Evolutionary conservation across 2,797 vertebrate genomes (phyloP), one percentile per base, ranked within the genome.

Genomic region (Tokudaia muenninki): DNA sequence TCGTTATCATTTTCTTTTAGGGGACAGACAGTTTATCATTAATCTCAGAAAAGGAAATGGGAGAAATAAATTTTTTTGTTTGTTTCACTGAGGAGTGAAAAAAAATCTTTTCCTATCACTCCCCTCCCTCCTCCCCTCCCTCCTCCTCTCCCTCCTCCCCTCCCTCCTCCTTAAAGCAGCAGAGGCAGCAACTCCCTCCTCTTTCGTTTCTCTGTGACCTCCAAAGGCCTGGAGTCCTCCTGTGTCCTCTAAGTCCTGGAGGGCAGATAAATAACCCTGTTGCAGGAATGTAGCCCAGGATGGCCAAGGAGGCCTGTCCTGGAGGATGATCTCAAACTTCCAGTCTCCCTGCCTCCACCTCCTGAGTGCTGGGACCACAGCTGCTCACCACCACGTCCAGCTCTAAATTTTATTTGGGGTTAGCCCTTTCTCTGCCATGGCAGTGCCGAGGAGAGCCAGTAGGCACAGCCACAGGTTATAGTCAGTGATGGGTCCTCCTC

Each of bases 11-110:
- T 99, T 98, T 98, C 99, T 99, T 99, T 99, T 99, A 98, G 98
- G 98, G 99, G 99, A 99, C 99, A 98, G 99, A 98, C 98, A 94
- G 98, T 99, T 99, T 99, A 99, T 99, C 99, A 96, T 99, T 98
- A 98, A 99, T 99, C 99, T 99, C 78, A 16, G 97, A 75, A 67
- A 96, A 96, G 97, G 90, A 98, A 98, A 98, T 98, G 92, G 98
- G 93, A 98, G 98, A 98, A 99, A 98, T 98, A 96, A 98, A 98
- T 93, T 96, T 98, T 98, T 96, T 94, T 87, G 90, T 22, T 22
- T 96, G 96, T 11, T 19, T 90, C 91, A 34, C 41, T 80, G 86
- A 94, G 87, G 95, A 96, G 70, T 21, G 17, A 81, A 61, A 89
- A 89, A 88, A 74, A 37, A 72, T 72, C 78, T 90, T 87, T 74